Evolutionary conservation across 2,113 vertebrate species (phyloP).

Genomic region (Cygnus atratus): DNA sequence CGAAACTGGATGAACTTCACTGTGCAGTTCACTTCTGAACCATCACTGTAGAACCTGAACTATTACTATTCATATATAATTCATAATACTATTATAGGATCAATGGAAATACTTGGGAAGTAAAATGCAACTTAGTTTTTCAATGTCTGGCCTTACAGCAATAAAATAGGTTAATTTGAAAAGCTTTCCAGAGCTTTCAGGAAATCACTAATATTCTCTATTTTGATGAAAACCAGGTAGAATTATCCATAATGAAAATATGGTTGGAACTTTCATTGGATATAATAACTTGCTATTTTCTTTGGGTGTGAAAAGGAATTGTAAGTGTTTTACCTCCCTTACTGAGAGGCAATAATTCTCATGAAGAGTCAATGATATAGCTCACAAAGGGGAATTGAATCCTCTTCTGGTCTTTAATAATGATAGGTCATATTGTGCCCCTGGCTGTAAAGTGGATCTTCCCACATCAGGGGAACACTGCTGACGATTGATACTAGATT

Average conservation of each 20-base stretch:
- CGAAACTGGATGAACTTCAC: background rate
- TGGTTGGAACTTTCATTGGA: background rate
- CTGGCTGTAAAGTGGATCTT: slow-evolving; percentile 22
- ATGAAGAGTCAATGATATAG: background rate
- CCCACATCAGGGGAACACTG: background rate
- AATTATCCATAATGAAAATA: background rate
- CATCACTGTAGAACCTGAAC: slow-evolving; percentile 7
- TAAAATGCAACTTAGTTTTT: background rate
- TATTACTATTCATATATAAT: background rate
- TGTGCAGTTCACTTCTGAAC: slow-evolving; percentile 43
- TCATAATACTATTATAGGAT: background rate
- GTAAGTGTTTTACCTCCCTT: background rate
- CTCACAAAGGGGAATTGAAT: background rate
- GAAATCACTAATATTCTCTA: background rate
- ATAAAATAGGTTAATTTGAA: background rate
- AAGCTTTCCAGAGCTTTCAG: background rate
- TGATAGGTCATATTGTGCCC: background rate
- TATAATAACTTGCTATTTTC: background rate
- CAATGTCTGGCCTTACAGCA: background rate
- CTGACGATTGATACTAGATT: background rate
- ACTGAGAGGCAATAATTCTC: background rate
- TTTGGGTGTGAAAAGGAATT: background rate
- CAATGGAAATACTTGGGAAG: background rate
- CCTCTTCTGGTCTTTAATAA: slow-evolving; percentile 8
- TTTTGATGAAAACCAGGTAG: background rate